These are phyloP conservation scores for Ennomos erosarius DNA, from an alignment of 2,888 invertebrate species.

Conservation along the genomic window DNA sequence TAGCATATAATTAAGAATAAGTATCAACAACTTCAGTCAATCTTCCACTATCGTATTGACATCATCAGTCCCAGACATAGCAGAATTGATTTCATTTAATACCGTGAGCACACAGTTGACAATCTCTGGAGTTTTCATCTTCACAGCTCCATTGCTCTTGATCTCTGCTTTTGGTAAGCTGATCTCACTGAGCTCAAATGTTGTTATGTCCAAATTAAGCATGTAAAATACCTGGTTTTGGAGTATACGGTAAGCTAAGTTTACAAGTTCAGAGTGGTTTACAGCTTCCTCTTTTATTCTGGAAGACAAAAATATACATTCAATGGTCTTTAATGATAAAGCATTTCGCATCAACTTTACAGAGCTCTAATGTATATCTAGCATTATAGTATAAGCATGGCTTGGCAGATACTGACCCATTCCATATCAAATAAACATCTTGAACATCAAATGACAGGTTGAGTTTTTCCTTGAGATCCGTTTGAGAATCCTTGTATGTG, in stretches of 20 bases:
- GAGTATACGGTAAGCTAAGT: conserved; percentile 63
- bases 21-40: neutral
- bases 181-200: conserved; percentile 66
- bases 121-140: conserved; percentile 74
- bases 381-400: too few relatives aligned
- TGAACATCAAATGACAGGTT: conserved; percentile 67
- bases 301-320: conserved; percentile 48
- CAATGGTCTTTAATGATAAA: too few relatives aligned
- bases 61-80: neutral
- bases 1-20: too few relatives aligned
- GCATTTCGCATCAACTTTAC: too few relatives aligned
- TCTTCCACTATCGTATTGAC: neutral
- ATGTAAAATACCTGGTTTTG: conserved; percentile 71
- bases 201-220: conserved; percentile 63
- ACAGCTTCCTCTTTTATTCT: conserved; percentile 62
- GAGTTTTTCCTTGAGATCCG: conserved; percentile 64
- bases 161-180: conserved; percentile 69
- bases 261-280: conserved; percentile 57
- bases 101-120: conserved; percentile 71
- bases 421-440: conserved; percentile 70
- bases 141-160: conserved; percentile 66
- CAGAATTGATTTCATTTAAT: conserved; percentile 50
- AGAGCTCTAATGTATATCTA: too few relatives aligned
- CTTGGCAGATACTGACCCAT: conserved; percentile 57
- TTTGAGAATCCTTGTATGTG: conserved; percentile 61